Evolutionary conservation across 2,888 invertebrate genomes (phyloP).

Genomic region (Andrena praecox): DNA sequence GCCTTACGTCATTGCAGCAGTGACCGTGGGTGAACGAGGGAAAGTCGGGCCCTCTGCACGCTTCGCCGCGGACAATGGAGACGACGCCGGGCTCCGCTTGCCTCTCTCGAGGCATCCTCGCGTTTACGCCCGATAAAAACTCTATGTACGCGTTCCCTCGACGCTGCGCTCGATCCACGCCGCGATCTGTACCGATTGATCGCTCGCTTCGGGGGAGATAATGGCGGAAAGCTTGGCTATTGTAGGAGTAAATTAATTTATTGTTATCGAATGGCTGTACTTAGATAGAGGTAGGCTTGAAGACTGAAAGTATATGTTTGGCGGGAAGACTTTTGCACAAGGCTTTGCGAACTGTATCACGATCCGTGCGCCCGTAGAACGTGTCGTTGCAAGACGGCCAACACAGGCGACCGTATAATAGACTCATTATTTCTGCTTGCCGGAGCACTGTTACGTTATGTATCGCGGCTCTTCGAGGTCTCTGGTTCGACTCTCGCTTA

Average conservation of each 20-base stretch:
- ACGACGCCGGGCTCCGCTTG: conserved; percentile 48
- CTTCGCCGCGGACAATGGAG: conserved; percentile 81
- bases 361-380: conserved; percentile 29
- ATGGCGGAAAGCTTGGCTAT: too few species aligned
- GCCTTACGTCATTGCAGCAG: conserved; percentile 81
- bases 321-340: conserved; percentile 23
- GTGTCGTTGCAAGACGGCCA: conserved; percentile 67
- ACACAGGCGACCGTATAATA: conserved; percentile 78
- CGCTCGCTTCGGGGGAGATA: too few species aligned
- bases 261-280: too few species aligned
- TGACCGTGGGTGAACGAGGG: conserved; percentile 83
- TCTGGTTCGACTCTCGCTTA: conserved; percentile 79
- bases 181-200: background rate
- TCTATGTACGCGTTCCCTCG: background rate
- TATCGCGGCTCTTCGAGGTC: conserved; percentile 78
- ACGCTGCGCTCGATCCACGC: background rate
- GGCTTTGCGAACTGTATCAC: conserved; percentile 52
- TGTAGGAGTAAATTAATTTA: too few species aligned
- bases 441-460: conserved; percentile 80
- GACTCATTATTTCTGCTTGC: conserved; percentile 82
- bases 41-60: conserved; percentile 81
- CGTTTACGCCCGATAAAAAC: conserved; percentile 42
- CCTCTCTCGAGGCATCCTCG: conserved; percentile 47
- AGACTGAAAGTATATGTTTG: background rate
- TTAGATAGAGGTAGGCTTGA: background rate